Base-by-base conservation (phyloP, 2,888 invertebrate genomes). In the Oscheius sp. region DNA sequence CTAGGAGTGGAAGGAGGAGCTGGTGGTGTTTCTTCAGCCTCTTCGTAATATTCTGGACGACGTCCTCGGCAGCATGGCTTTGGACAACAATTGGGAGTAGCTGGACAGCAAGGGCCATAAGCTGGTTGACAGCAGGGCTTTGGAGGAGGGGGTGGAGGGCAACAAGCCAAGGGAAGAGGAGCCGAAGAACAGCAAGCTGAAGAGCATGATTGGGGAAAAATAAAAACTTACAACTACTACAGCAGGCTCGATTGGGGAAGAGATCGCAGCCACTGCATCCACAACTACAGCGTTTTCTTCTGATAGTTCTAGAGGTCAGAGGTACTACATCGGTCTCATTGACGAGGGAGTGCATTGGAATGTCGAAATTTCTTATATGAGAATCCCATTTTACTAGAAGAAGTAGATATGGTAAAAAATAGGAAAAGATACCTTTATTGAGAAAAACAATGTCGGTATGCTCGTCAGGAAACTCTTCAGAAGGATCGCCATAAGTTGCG, bases 91-190 rank as follows among this genome's bases (percentile, higher is more conserved):
- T 82, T 78, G 5, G 80, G 82, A 1, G 81, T 79, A 12, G 80
- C 78, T 33, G 83, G 83, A 48, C 83, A 83, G 63, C 83, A 83
- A 3, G 83, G 83, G 3, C 83, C 83, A 70, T 74, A 83, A 5
- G 79, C 77, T 1, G 82, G 78, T 53, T 78, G 78, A 46, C 83
- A 83, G 50, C 83, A 83, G 8, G 82, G 83, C 55, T 83, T 83
- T 37, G 83, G 83, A 23, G 83, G 79, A 0, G 83, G 83, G 0
- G 83, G 83, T 29, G 83, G 83, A 8, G 82, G 82, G 45, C 83
- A 83, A 55, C 83, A 83, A n/a, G 83, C 83, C 6, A 83, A 74
- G 0, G 83, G 83, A 20, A 83, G 68, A 2, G 83, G 82, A 25
- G 67, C 73, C 3, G 73, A 72, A 6, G 78, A 73, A 42, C 80